Percentiles rank a stretch among this genome's conserved stretches.
These are phyloP conservation scores for Phyllotreta striolata DNA, from an alignment of 2,888 invertebrate genomes.

Conservation along the genomic window DNA sequence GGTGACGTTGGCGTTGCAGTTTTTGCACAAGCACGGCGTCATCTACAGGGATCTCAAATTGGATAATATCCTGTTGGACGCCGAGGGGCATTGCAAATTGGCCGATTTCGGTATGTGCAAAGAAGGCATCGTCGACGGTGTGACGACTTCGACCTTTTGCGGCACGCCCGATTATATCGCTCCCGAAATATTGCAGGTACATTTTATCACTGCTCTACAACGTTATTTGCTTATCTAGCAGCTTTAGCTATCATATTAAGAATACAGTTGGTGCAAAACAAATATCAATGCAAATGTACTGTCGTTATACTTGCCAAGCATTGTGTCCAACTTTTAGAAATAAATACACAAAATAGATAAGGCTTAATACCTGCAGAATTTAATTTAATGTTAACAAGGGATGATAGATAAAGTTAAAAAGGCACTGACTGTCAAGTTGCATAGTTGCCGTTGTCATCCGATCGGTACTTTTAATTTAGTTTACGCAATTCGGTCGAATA, in stretches of 20 bases:
- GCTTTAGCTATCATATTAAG: not conserved
- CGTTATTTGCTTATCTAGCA: not conserved
- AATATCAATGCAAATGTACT: too few relatives aligned
- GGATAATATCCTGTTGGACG: constrained; percentile 97
- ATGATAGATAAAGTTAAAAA: too few relatives aligned
- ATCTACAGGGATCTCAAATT: constrained; percentile 98
- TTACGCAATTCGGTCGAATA: too few relatives aligned
- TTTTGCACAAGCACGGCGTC: constrained; percentile 95
- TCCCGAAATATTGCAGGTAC: constrained; percentile 73
- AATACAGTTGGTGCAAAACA: too few relatives aligned
- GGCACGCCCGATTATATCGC: constrained; percentile 99
- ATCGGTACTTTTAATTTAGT: too few relatives aligned
- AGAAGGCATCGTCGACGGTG: constrained; percentile 88
- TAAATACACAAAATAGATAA: too few relatives aligned
- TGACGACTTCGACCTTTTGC: constrained; percentile 95
- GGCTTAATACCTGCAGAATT: too few relatives aligned
- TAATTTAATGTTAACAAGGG: too few relatives aligned
- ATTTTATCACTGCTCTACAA: constrained; percentile 3
- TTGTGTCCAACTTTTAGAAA: too few relatives aligned
- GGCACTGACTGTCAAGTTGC: too few relatives aligned
- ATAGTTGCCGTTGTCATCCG: too few relatives aligned
- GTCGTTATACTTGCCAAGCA: too few relatives aligned
- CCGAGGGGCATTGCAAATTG: constrained; percentile 93
- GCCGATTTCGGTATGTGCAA: constrained; percentile 96
- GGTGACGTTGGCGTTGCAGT: constrained; percentile 96